phyloP scores from a whole-genome alignment of 2,888 invertebrate genomes.

The Diarsia rubi region DNA sequence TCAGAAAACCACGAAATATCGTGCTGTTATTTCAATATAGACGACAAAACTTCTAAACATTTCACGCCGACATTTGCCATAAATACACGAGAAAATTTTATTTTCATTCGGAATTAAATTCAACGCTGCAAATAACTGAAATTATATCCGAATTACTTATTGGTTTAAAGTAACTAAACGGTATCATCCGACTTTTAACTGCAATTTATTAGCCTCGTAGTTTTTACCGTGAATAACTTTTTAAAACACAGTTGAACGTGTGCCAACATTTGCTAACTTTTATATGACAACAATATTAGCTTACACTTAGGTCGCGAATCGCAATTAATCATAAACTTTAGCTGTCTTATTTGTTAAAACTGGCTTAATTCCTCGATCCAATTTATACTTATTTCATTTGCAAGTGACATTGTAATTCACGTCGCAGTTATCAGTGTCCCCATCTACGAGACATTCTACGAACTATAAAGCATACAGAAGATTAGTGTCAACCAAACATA shows the following conservation, averaged over 20 bases:
- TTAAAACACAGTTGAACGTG: constrained; percentile 55
- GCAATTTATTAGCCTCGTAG: constrained; percentile 37
- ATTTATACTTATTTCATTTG: constrained; percentile 41
- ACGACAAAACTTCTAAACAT: constrained; percentile 52
- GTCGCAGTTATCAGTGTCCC: constrained; percentile 41
- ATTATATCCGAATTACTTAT: constrained; percentile 33
- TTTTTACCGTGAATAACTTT: constrained; percentile 54
- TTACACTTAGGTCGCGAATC: constrained; percentile 51
- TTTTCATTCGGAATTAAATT: constrained; percentile 38
- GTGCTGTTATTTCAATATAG: constrained; percentile 49
- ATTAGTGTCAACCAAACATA: constrained; percentile 48
- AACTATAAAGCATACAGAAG: constrained; percentile 45
- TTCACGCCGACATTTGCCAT: constrained; percentile 31
- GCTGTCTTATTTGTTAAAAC: constrained; percentile 37
- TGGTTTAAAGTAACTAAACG: constrained; percentile 34
- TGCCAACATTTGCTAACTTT: constrained; percentile 57
- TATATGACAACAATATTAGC: constrained; percentile 60
- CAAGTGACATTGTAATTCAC: constrained; percentile 35
- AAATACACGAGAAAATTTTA: constrained; percentile 43
- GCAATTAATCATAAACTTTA: constrained; percentile 60
- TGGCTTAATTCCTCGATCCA: constrained; percentile 30
- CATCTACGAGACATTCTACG: constrained; percentile 52
- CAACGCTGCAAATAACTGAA: constrained; percentile 36
- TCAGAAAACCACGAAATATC: constrained; percentile 42
- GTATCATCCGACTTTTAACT: constrained; percentile 49